Evolutionary conservation across 1,140 invertebrate species (phyloP), one percentile per base, ranked within the genome.

Genomic region (Drosophila ohnishii): DNA sequence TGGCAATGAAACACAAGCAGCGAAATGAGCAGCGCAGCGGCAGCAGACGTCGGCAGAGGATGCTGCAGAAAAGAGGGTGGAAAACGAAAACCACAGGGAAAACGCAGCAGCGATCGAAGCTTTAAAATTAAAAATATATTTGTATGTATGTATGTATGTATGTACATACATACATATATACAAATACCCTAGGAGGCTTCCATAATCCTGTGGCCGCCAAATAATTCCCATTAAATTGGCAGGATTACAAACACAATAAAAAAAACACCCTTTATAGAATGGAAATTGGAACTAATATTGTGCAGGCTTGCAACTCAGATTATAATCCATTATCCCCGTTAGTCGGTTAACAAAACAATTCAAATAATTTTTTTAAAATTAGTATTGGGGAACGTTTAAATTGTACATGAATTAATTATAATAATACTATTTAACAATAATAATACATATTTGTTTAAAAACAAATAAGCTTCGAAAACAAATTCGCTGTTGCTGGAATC

Each of bases 1-100:
- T 87, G 83, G 83, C 83, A 88, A 87, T 80, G 83, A 83, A 83
- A 87, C 73, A 62, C n/a, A 35, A 45, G 53, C 74, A 70, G 59
- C 75, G 44, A 78, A 73, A 66, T 56, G 75, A 72, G 66, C 79
- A 48, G 32, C 25, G 58, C 75, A 11, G 40, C 50, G 28, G 16
- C 37, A 55, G 45, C 47, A 37, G 60, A 22, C 42, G 53, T 47
- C 25, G 39, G 48, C 34, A 35, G 19, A 57, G 32, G 28, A 42
- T 48, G 37, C 39, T 42, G 45, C 44, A 19, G 13, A 32, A 32
- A 65, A 37, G 11, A 35, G 59, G 59, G 28, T 25, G 51, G 51
- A 14, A 53, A 32, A 28, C 16, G 51, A 14, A 53, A 32, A 28
- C 16, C 22, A 61, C 32, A 35, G 34, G 11, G 16, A 13, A 51